A percentile compares a stretch with the other conserved stretches of the same genome.
Evolutionary conservation across 2,113 vertebrate species (phyloP).

Genomic region (Cavia aperea): DNA sequence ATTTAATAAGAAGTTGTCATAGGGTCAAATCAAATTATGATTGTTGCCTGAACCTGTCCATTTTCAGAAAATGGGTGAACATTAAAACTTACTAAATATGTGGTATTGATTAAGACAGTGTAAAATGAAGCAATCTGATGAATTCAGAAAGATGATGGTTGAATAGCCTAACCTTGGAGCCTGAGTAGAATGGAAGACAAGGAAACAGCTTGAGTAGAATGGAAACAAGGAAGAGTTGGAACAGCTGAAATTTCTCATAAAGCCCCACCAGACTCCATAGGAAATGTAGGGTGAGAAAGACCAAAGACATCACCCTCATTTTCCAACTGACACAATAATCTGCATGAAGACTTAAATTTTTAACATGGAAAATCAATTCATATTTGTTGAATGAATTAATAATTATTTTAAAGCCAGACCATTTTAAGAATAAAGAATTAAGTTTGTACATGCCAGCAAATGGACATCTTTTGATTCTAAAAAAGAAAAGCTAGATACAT

Average conservation of each 20-base stretch:
- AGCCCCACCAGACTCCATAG: not conserved
- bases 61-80: not conserved
- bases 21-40: not conserved
- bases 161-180: not conserved
- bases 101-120: not conserved
- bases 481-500: not conserved
- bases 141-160: too few relatives aligned
- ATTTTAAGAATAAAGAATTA: not conserved
- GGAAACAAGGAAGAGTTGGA: not conserved
- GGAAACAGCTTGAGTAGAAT: too few relatives aligned
- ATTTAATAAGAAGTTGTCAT: not conserved
- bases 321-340: not conserved
- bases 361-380: not conserved
- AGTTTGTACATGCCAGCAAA: not conserved
- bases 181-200: not conserved
- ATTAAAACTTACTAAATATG: not conserved
- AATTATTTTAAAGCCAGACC: not conserved
- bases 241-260: not conserved
- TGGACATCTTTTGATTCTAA: not conserved
- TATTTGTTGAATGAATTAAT: not conserved
- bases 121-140: not conserved
- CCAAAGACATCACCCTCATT: not conserved
- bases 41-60: not conserved
- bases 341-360: not conserved
- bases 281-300: not conserved